Evolutionary conservation across 2,113 vertebrate genomes (phyloP).

Genomic region (Trematocara variabile): DNA sequence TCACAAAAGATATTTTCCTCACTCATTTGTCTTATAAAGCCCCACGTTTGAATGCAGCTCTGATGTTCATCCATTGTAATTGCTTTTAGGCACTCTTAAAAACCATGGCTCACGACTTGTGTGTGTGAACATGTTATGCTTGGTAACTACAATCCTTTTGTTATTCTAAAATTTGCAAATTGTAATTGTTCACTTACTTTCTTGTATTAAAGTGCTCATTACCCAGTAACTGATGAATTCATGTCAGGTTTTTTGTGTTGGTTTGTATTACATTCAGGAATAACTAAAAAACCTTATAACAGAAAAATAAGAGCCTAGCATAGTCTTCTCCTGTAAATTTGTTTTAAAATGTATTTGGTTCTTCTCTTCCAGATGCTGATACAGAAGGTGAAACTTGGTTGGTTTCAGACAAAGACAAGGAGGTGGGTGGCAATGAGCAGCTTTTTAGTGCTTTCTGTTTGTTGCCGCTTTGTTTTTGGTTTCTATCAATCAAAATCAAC

Average conservation of each 20-base stretch:
- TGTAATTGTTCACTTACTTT: neutral
- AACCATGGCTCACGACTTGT: neutral
- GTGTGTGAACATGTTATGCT: neutral
- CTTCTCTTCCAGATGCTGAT: slow-evolving; percentile 32
- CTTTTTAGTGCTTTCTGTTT: neutral
- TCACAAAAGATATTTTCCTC: neutral
- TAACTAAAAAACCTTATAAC: neutral
- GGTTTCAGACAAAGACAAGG: slow-evolving; percentile 53
- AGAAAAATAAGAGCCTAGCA: neutral
- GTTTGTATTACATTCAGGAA: neutral
- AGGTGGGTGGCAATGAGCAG: slow-evolving; percentile 20
- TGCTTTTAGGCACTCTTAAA: neutral
- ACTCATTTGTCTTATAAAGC: neutral
- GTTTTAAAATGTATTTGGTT: neutral
- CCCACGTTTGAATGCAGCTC: neutral
- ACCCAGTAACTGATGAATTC: neutral
- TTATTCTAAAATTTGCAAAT: neutral
- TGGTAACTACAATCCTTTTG: neutral
- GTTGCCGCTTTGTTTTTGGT: neutral
- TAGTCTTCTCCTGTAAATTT: neutral
- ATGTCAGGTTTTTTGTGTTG: neutral
- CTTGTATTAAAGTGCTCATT: neutral
- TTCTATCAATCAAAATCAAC: neutral
- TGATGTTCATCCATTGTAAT: neutral
- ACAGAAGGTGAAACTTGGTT: slow-evolving; percentile 26